Evolutionary conservation across 2,888 invertebrate genomes (phyloP), one percentile per base, ranked within the genome.

Genomic region (Odontocerum albicorne): DNA sequence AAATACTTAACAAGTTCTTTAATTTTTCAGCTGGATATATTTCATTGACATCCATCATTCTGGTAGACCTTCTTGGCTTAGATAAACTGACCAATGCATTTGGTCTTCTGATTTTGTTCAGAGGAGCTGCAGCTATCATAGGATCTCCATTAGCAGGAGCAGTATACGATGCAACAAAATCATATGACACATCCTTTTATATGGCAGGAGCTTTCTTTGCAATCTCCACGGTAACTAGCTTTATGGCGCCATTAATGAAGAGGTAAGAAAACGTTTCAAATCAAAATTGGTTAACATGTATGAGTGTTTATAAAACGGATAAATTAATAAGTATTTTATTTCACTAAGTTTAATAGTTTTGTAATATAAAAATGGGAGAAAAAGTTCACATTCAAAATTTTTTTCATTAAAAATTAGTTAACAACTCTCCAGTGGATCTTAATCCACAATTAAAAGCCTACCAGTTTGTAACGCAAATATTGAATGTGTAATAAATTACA

Each of bases 11-110:
- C n/a, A n/a, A n/a, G n/a, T n/a, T n/a, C n/a, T n/a, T n/a, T n/a
- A n/a, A 20, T 54, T 44, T 72, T 73, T 17, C 80, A 94, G 94
- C 97, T 60, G 96, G 96, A 59, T 98, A 95, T 77, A 96, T 99
- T 67, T 96, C 97, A 7, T 79, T 99, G 55, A 98, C 98, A 35
- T 98, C 98, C 43, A 97, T 98, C 69, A 96, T 98, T 68, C 82
- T 99, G 60, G 96, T 97, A 64, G 97, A 99, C 72, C 81, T 98
- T 31, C 82, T 99, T 42, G 98, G 98, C 1, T 77, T 99, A 69
- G 96, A 97, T 69, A 92, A 92, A 70, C 77, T 99, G 64, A 98
- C 98, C 40, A 98, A 95, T 72, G 96, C 97, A 40, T 99, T 98
- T 74, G 98, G 98, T 8, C 81, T 98, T 60, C 81, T 99, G 51